Conservation (phyloP, 2,888 invertebrate genomes). For the Ethmia dodecea region DNA sequence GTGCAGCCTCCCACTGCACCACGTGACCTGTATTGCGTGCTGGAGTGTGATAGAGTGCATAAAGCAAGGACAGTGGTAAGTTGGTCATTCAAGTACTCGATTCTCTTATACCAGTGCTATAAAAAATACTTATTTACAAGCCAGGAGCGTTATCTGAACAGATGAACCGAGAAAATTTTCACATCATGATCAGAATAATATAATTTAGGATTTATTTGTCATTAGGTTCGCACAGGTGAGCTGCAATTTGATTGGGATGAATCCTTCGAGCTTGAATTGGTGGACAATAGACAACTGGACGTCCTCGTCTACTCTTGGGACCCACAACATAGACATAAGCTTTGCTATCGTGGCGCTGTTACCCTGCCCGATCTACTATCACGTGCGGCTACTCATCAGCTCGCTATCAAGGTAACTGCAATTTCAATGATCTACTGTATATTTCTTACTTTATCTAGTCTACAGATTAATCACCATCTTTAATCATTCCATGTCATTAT, state of each 20-base stretch:
- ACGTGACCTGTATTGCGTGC: slow-evolving; percentile 96
- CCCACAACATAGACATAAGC: slow-evolving; percentile 96
- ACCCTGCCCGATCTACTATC: slow-evolving; percentile 88
- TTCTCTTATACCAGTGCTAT: too few relatives aligned
- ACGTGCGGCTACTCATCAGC: slow-evolving; percentile 89
- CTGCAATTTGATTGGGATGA: slow-evolving; percentile 99
- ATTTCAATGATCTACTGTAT: too few relatives aligned
- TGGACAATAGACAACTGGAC: slow-evolving; percentile 95
- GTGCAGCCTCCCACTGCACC: slow-evolving; percentile 64
- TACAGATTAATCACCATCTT: too few relatives aligned
- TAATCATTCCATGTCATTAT: too few relatives aligned
- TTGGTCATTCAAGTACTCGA: too few relatives aligned
- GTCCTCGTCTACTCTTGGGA: slow-evolving; percentile 99
- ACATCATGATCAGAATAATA: too few relatives aligned
- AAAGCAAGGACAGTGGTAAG: slow-evolving; percentile 95
- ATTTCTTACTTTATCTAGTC: too few relatives aligned
- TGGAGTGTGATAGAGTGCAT: slow-evolving; percentile 97
- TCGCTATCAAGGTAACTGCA: slow-evolving; percentile 92
- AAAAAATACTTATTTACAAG: too few relatives aligned
- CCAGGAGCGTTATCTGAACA: too few relatives aligned
- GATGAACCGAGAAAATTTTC: too few relatives aligned
- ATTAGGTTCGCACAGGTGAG: slow-evolving; percentile 94
- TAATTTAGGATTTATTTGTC: too few relatives aligned
- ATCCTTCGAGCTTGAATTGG: slow-evolving; percentile 97
- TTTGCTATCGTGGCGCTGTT: slow-evolving; percentile 95